phyloP scores from a whole-genome alignment of 2,888 invertebrate genomes.

The Diogma glabrata region DNA sequence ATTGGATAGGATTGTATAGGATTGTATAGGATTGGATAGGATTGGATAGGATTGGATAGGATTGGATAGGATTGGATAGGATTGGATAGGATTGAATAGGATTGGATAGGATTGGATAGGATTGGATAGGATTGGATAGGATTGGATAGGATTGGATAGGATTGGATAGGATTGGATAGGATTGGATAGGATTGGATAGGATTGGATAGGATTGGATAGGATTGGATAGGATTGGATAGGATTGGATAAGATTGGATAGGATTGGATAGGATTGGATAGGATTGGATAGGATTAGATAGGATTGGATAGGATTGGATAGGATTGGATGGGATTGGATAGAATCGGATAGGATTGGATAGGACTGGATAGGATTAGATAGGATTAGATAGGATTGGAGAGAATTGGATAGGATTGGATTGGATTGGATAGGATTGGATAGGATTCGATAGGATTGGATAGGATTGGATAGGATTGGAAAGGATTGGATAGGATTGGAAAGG shows the following conservation, averaged over 20 bases:
- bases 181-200: neutral
- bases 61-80: neutral
- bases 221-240: neutral
- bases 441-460: neutral
- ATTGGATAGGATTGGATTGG: neutral
- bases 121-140: neutral
- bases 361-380: neutral
- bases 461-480: neutral
- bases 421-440: neutral
- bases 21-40: neutral
- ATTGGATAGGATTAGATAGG: neutral
- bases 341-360: neutral
- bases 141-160: neutral
- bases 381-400: neutral
- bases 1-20: neutral
- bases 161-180: neutral
- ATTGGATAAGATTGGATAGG: neutral
- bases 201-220: neutral
- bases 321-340: neutral
- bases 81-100: neutral
- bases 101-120: neutral
- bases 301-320: neutral
- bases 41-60: neutral
- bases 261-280: neutral
- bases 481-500: neutral